These are phyloP conservation scores for Sycophila texana DNA, from an alignment of 2,888 invertebrate species.

Conservation along the genomic window DNA sequence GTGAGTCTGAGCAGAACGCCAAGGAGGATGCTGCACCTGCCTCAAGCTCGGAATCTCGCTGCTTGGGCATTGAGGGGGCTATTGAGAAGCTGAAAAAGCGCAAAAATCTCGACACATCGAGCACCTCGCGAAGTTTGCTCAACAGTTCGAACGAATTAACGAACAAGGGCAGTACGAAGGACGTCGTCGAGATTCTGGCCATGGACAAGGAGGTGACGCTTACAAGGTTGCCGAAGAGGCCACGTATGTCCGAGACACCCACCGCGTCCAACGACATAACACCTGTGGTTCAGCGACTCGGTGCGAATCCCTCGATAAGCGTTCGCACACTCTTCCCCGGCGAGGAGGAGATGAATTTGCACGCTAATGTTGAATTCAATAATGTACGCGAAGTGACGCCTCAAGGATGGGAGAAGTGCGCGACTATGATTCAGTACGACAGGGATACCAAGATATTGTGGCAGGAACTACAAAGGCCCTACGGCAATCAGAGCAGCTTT, in stretches of 20 bases:
- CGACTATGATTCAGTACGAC: conserved; percentile 88
- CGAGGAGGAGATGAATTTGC: conserved; percentile 88
- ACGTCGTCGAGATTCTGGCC: conserved; percentile 74
- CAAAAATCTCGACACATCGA: conserved; percentile 66
- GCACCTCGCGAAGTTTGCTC: conserved; percentile 14
- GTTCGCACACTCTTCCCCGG: conserved; percentile 89
- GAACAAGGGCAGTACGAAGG: conserved; percentile 56
- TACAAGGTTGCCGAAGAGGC: conserved; percentile 77
- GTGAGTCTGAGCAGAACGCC: conserved; percentile 18
- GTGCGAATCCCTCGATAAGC: conserved; percentile 88
- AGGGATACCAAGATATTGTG: conserved; percentile 87
- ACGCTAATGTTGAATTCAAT: conserved; percentile 85
- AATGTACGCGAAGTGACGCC: conserved; percentile 85
- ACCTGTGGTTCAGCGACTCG: conserved; percentile 82
- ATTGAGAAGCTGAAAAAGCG: conserved; percentile 73
- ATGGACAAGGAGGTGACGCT: conserved; percentile 80
- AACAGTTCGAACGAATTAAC: conserved; percentile 37
- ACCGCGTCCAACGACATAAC: conserved; percentile 77
- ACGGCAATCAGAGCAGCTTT: conserved; percentile 92
- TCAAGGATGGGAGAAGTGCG: conserved; percentile 90
- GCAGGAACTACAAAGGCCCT: conserved; percentile 89
- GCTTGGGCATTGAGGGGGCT: conserved; percentile 68
- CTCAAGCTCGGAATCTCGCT: conserved; percentile 56
- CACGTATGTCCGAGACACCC: conserved; percentile 74
- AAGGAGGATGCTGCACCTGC: conserved; percentile 44